These are phyloP conservation scores for Chrysomallon squamiferum DNA, from an alignment of 1,140 invertebrate genomes.

Conservation along the genomic window DNA sequence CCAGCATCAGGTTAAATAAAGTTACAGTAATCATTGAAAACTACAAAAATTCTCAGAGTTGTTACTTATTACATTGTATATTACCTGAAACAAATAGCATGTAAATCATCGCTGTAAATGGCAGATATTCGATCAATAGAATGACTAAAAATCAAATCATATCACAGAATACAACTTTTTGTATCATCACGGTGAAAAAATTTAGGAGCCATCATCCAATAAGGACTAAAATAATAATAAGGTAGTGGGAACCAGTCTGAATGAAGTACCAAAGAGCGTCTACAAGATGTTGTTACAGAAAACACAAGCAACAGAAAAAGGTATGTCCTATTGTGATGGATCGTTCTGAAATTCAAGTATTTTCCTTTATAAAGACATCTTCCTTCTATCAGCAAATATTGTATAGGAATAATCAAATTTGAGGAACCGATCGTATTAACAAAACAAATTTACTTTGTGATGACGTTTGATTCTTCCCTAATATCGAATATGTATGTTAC, in stretches of 20 bases:
- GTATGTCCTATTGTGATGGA: slow-evolving; percentile 34
- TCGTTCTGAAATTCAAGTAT: no score
- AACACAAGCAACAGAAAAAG: slow-evolving; percentile 31
- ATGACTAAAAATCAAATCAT: slow-evolving; percentile 37
- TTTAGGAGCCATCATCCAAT: slow-evolving; percentile 37
- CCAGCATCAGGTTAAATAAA: slow-evolving; percentile 47
- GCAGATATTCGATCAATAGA: slow-evolving; percentile 31
- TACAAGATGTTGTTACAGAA: slow-evolving; percentile 24
- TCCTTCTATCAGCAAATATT: slow-evolving; percentile 11
- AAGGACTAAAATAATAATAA: slow-evolving; percentile 31
- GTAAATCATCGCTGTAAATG: slow-evolving; percentile 41
- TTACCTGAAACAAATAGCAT: slow-evolving; percentile 30
- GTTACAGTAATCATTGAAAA: slow-evolving; percentile 27
- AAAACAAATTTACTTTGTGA: neutral
- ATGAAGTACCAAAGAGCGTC: slow-evolving; percentile 25
- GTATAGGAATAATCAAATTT: slow-evolving; percentile 10
- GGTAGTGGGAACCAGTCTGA: slow-evolving; percentile 15
- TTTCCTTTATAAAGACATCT: no score
- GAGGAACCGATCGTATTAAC: slow-evolving; percentile 1
- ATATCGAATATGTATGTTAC: no score
- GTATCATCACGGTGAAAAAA: slow-evolving; percentile 47
- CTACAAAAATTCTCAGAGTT: no score
- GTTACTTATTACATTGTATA: no score
- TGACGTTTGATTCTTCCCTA: no score
- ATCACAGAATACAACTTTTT: slow-evolving; percentile 40